Evolutionary conservation across 2,113 vertebrate genomes (phyloP).

Genomic region (Phrynosoma platyrhinos): DNA sequence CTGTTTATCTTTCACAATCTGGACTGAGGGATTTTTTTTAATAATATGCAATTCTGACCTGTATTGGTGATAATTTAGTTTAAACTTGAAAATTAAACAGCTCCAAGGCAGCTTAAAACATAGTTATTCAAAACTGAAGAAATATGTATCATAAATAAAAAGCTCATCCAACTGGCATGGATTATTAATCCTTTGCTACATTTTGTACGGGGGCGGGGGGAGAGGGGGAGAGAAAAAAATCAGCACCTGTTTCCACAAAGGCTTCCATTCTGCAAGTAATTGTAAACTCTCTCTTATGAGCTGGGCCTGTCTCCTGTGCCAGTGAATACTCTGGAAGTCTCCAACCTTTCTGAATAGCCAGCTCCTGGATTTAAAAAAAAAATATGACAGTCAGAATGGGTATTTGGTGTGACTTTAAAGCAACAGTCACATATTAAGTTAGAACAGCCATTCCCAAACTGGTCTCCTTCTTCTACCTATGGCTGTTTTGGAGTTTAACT

Average conservation of each 20-base stretch:
- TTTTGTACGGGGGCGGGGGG: background rate
- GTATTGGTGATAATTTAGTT: too few relatives aligned
- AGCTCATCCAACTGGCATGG: conserved; percentile 5
- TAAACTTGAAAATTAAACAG: too few relatives aligned
- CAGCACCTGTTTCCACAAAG: conserved; percentile 85
- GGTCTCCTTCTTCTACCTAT: too few relatives aligned
- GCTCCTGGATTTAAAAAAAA: conserved; percentile 74
- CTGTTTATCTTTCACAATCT: too few relatives aligned
- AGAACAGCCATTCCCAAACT: too few relatives aligned
- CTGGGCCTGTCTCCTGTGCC: conserved; percentile 83
- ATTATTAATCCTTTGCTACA: conserved; percentile 3
- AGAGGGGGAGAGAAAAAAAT: conserved; percentile 14
- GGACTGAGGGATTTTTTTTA: too few relatives aligned
- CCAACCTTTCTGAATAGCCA: conserved; percentile 89
- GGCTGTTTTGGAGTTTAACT: too few relatives aligned
- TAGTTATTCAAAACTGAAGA: background rate
- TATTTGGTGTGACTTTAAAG: background rate
- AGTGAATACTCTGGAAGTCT: conserved; percentile 87
- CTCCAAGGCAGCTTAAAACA: background rate
- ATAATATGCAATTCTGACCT: too few relatives aligned
- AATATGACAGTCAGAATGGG: background rate
- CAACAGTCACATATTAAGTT: background rate
- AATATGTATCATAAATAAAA: background rate
- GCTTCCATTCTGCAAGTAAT: conserved; percentile 86
- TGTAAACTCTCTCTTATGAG: conserved; percentile 87